Evolutionary conservation across 2,888 invertebrate genomes (phyloP), one percentile per base, ranked within the genome.

Genomic region (Amblyjoppa proteus): DNA sequence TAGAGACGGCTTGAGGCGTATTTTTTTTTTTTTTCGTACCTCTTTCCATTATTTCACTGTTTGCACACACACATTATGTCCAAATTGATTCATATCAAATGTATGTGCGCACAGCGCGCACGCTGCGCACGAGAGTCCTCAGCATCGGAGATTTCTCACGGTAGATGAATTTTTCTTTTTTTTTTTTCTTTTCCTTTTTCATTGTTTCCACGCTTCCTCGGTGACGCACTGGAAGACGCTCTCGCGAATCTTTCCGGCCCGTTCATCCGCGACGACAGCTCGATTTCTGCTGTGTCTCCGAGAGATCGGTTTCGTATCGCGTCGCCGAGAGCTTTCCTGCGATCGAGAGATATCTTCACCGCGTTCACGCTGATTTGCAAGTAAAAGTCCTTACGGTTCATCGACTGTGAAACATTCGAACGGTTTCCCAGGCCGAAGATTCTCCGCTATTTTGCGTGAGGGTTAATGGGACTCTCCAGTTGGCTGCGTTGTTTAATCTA

Each of bases 351-450:
- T 31, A 70, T 78, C 38, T 45, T 53, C n/a, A n/a, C n/a, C 71
- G 61, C 45, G 34, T 61, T 64, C 31, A 34, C 51, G 73, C 16
- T 3, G 41, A 66, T 84, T 77, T 81, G 81, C 86, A 81, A 85
- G 87, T 87, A 87, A 87, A 87, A 87, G 84, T 68, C 68, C 34
- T 38, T 56, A 80, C 80, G 85, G 80, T 80, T 58, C 83, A 85
- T 85, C 77, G 83, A 61, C 74, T 69, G 53, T 31, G 74, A 74
- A 74, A 68, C 71, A 69, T 69, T 68, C 73, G 70, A 81, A 78
- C 74, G 64, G 56, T 81, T 84, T 70, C 73, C 73, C 78, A 81
- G 53, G 34, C 28, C 45, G 61, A 83, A 56, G 83, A 79, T 56
- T 81, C n/a, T 49, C 34, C 25, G 77, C 45, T 74, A 66, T 78